A percentile compares a stretch with the other conserved stretches of the same genome.
Evolutionary conservation across 2,888 invertebrate genomes (phyloP).

Genomic region (Sinelater perroti): DNA sequence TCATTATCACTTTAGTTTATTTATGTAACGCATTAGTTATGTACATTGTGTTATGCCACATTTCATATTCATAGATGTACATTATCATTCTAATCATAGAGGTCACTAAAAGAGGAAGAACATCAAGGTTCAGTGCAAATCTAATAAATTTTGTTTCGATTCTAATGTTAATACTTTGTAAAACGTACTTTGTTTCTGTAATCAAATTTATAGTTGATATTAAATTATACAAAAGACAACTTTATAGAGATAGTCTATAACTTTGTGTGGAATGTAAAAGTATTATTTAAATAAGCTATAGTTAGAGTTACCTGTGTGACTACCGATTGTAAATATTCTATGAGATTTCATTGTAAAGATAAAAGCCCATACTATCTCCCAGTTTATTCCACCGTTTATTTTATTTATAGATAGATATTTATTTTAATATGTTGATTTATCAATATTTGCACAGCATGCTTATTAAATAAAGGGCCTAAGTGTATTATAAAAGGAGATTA

Average conservation of each 20-base stretch:
- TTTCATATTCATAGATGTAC: constrained; percentile 33
- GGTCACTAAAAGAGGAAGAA: constrained; percentile 12
- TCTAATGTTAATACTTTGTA: constrained; percentile 39
- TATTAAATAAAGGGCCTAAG: no score
- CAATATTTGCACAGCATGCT: no score
- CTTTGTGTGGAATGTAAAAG: constrained; percentile 38
- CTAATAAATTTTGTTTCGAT: constrained; percentile 31
- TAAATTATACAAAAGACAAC: constrained; percentile 32
- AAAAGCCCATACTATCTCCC: constrained; percentile 48
- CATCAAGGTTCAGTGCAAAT: no score
- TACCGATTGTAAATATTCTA: constrained; percentile 49
- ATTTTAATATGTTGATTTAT: no score
- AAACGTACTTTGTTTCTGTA: constrained; percentile 26
- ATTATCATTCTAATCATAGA: constrained; percentile 27
- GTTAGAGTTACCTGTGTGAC: constrained; percentile 51
- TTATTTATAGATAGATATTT: constrained; percentile 43
- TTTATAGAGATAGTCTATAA: constrained; percentile 45
- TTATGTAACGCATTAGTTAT: constrained; percentile 50
- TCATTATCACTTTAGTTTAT: no score
- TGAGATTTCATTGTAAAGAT: constrained; percentile 47
- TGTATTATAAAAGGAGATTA: no score
- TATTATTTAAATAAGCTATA: constrained; percentile 54
- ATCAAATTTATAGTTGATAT: constrained; percentile 19
- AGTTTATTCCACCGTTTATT: constrained; percentile 42
- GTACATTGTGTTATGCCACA: constrained; percentile 47